Evolutionary conservation across 2,113 vertebrate genomes (phyloP), one percentile per base, ranked within the genome.

Genomic region (Perca fluviatilis): DNA sequence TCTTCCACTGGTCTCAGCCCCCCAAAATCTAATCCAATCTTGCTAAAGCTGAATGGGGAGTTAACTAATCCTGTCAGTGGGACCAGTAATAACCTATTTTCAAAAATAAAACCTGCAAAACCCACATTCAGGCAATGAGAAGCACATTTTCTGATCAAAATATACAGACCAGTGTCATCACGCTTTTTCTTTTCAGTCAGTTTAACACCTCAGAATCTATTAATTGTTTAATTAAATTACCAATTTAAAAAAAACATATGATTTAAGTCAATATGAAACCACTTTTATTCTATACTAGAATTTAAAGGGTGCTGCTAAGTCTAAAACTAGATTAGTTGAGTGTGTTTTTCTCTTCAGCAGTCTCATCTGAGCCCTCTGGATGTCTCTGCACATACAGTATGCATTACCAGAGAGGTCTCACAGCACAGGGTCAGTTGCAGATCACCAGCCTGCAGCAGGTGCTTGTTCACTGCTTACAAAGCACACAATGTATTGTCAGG

Each of bases 11-110:
- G 72, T 79, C 74, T 83, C 85, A 83, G 65, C 85, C 90, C 80
- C 78, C 82, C 64, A 77, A 91, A 94, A 91, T 93, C 89, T 94
- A 94, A 94, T 92, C 93, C 91, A 94, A 94, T 94, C 53, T 93
- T 79, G 75, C 81, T 88, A 93, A 95, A 94, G 88, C 90, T 92
- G 87, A 91, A 94, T 91, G 81, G 82, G 85, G 89, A 92, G 86
- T 92, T 84, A 90, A 90, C 80, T 94, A 94, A 94, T 95, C 92
- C 91, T 87, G 89, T 87, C 89, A 91, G 80, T 79, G 86, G 80
- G 63, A 82, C 70, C 82, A 85, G 83, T 90, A 88, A 93, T 86
- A 91, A 91, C 82, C 88, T 92, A 86, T 88, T 91, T 91, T 91
- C 81, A 72, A 89, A 89, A 87, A 82, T 77, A 87, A 84, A 90